Percentiles rank a stretch among this genome's conserved stretches.
phyloP scores from a whole-genome alignment of 2,797 vertebrate species.

The Typhlichthys eigenmanni region DNA sequence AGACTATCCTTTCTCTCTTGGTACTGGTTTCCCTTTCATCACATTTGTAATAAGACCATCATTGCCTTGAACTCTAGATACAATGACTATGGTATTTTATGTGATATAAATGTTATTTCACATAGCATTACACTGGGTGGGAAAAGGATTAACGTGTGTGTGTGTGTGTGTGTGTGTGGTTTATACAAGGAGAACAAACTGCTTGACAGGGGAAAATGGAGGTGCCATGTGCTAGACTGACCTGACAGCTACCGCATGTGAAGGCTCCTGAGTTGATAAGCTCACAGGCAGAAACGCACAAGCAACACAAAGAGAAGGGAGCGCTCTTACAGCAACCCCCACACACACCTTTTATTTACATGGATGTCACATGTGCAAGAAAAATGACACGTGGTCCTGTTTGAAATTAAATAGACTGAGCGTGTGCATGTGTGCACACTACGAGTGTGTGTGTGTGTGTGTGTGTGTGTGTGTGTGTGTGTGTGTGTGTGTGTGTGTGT shows the following conservation, averaged over 20 bases:
- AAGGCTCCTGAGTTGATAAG: constrained; percentile 37
- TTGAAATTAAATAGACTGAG: constrained; percentile 9
- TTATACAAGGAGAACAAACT: too few relatives aligned
- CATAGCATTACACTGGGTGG: too few relatives aligned
- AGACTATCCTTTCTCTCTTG: constrained; percentile 44
- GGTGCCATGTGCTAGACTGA: constrained; percentile 11
- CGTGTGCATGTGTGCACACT: too few relatives aligned
- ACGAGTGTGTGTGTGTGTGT: not conserved
- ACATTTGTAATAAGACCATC: constrained; percentile 41
- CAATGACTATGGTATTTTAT: not conserved
- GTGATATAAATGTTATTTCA: too few relatives aligned
- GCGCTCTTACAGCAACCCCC: not conserved
- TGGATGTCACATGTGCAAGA: constrained; percentile 51
- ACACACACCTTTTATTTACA: constrained; percentile 33
- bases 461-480: not conserved
- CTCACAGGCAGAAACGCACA: not conserved
- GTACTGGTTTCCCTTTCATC: constrained; percentile 20
- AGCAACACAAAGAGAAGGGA: not conserved
- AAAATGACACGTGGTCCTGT: constrained; percentile 67
- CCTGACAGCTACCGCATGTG: constrained; percentile 24
- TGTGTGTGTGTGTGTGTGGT: too few relatives aligned
- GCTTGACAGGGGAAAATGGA: too few relatives aligned
- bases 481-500: not conserved
- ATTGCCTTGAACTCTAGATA: constrained; percentile 37
- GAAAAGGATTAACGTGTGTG: not conserved